Evolutionary conservation across 2,888 invertebrate species (phyloP).

Genomic region (Bugulina stolonifera): DNA sequence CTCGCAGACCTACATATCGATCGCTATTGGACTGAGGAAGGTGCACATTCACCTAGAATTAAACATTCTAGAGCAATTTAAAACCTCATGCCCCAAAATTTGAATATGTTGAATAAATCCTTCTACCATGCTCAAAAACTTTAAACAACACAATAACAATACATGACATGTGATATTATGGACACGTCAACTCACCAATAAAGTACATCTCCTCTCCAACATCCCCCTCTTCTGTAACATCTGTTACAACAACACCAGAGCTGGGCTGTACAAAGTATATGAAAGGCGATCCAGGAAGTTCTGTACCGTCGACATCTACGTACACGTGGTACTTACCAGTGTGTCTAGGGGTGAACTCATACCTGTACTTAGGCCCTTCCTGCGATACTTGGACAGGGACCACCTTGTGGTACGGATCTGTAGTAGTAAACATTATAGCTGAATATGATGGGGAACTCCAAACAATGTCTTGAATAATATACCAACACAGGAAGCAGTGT

Average conservation of each 20-base stretch:
- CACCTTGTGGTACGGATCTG: slow-evolving; percentile 2
- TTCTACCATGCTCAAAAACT: too few relatives aligned
- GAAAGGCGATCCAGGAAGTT: slow-evolving; percentile 66
- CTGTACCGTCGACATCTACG: slow-evolving; percentile 66
- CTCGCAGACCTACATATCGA: too few relatives aligned
- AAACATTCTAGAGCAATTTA: too few relatives aligned
- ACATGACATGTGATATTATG: too few relatives aligned
- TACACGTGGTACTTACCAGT: slow-evolving; percentile 71
- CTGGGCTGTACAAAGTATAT: slow-evolving; percentile 60
- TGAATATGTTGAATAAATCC: too few relatives aligned
- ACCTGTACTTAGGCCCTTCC: slow-evolving; percentile 28
- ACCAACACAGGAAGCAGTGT: too few relatives aligned
- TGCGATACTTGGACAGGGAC: slow-evolving; percentile 29
- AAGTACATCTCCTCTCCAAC: slow-evolving; percentile 53
- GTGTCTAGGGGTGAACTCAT: slow-evolving; percentile 51
- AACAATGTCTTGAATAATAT: too few relatives aligned
- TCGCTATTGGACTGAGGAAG: too few relatives aligned
- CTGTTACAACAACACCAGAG: slow-evolving; percentile 49
- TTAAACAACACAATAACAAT: too few relatives aligned
- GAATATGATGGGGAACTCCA: too few relatives aligned
- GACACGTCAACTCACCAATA: slow-evolving; percentile 48
- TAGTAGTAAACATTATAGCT: background rate
- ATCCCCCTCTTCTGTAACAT: slow-evolving; percentile 50
- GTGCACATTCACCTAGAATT: too few relatives aligned
- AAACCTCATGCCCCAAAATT: too few relatives aligned